Evolutionary conservation across 2,113 vertebrate species (phyloP).

Genomic region (Onychorhynchus coronatus): DNA sequence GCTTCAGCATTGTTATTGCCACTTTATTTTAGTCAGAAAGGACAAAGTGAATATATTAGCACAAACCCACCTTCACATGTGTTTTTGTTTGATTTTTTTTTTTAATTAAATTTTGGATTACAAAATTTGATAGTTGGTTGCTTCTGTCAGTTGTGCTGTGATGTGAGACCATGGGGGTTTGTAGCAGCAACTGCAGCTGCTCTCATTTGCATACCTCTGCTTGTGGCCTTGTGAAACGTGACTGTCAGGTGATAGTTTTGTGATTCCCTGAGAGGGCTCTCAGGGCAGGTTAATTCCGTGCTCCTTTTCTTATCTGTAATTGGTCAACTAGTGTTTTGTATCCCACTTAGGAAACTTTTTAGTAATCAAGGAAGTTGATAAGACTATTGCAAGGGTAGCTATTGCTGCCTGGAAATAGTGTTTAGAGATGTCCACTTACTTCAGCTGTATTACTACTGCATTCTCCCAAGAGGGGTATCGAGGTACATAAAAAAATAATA

Average conservation of each 20-base stretch:
- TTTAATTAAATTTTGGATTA: neutral
- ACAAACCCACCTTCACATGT: neutral
- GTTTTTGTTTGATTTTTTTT: neutral
- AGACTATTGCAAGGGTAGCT: neutral
- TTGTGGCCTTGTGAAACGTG: neutral
- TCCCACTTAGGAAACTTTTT: neutral
- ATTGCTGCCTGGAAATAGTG: neutral
- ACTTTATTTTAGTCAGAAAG: neutral
- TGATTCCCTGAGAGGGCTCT: neutral
- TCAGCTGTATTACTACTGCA: neutral
- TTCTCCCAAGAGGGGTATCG: neutral
- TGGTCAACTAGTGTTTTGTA: neutral
- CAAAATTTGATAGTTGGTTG: neutral
- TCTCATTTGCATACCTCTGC: neutral
- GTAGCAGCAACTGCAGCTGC: neutral
- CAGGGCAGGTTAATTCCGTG: neutral
- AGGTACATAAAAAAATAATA: neutral
- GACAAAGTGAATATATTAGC: neutral
- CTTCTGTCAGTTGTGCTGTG: neutral
- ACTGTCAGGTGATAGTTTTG: neutral
- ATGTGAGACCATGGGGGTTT: rapidly evolving
- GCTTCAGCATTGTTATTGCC: neutral
- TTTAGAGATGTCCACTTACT: neutral
- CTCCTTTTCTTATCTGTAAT: neutral
- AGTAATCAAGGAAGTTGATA: neutral